Base-by-base conservation (phyloP, 2,888 invertebrate species). In the Nephrotoma guestfalica region DNA sequence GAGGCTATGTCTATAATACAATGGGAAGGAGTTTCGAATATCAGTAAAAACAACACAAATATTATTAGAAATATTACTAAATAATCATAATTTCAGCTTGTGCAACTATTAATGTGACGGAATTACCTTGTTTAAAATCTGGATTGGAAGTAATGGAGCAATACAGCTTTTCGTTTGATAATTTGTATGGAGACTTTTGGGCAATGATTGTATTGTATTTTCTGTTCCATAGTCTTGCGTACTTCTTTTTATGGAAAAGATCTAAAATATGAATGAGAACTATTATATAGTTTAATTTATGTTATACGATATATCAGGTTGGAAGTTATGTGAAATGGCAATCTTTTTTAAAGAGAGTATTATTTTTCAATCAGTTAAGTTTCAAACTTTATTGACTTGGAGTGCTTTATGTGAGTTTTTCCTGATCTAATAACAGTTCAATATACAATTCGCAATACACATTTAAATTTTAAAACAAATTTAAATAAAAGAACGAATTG, bases 1-100 rank as follows among this genome's bases (percentile, higher is more conserved):
- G 97, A 97, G 92, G 95, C 96, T 0, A 93, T 97, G 92, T 95
- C 95, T 86, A 95, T 96, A 88, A 91, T 96, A 13, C 97, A 97
- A 89, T 97, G 97, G 97, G 93, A 94, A 86, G 95, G 94, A 11
- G 93, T 96, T 1, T 92, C 93, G 87, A 91, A 91, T 88, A 91
- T 91, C 51, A 90, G 91, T 91, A 88, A 89, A 90, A 88, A 3
- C 30, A 6, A 57, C 13, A 86, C 13, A 30, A 18, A 47, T 71
- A 71, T 43, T 42, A 7, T 40, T 83, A 83, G 30, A 30, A 30
- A 40, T 5, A 40, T 41, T 83, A 13, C 41, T 41, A 7, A 40
- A 40, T 7, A 2, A 41, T 85, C 43, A 7, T 45, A 45, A 6
- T 15, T 85, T 18, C 15, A 95, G 95, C 94, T 47, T 96, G 96